Evolutionary conservation across 2,113 vertebrate genomes (phyloP).

Genomic region (Caranx melampygus): DNA sequence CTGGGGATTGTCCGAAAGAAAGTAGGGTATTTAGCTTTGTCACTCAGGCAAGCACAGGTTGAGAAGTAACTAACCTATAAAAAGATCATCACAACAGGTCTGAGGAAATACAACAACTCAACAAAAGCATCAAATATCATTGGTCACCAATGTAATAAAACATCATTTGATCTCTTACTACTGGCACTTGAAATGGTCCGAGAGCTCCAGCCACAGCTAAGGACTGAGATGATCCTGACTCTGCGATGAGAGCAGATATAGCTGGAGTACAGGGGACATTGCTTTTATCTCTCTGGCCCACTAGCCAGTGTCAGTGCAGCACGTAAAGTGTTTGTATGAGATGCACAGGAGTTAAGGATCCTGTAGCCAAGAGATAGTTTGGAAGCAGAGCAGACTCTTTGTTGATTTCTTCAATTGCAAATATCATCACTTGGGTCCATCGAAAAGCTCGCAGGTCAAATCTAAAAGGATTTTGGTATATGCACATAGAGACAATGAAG

Average conservation of each 20-base stretch:
- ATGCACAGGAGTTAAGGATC: constrained; percentile 83
- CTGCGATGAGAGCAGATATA: constrained; percentile 80
- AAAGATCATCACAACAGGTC: not conserved
- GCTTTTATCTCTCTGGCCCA: constrained; percentile 27
- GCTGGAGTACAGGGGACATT: constrained; percentile 65
- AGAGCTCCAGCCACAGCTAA: constrained; percentile 78
- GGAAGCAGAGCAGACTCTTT: constrained; percentile 75
- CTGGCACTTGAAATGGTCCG: constrained; percentile 81
- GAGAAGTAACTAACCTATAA: constrained; percentile 85
- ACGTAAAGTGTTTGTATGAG: constrained; percentile 79
- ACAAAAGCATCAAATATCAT: not conserved
- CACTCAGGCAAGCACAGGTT: constrained; percentile 82
- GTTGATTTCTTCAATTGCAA: constrained; percentile 85
- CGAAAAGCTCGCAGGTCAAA: constrained; percentile 83
- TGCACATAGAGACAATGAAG: not conserved
- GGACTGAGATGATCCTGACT: constrained; percentile 84
- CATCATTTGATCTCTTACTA: constrained; percentile 65
- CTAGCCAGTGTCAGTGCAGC: constrained; percentile 78
- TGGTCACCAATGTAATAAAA: not conserved
- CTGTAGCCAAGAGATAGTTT: constrained; percentile 83
- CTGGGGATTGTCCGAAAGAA: constrained; percentile 86
- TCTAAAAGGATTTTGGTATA: constrained; percentile 51
- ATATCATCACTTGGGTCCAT: constrained; percentile 84
- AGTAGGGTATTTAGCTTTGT: constrained; percentile 81
- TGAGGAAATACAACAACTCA: not conserved